Base-by-base conservation (phyloP, 1,140 invertebrate species). In the Pachypeltis micranthus region DNA sequence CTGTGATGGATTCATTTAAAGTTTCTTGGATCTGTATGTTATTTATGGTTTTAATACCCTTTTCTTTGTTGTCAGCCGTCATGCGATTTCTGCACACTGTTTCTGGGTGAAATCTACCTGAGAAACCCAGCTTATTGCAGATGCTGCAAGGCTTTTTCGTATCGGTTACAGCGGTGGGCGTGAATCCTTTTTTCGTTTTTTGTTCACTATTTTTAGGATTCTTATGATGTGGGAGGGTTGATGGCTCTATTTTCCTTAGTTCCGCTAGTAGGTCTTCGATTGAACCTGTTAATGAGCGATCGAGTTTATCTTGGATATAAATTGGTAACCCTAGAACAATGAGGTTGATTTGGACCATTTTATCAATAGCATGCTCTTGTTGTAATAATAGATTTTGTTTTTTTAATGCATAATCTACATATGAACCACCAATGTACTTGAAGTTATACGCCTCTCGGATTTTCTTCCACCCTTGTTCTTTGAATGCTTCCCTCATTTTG, bases 391-490 rank as follows among this genome's bases (percentile, higher is more conserved):
- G 47, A 70, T 67, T 70, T 67, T 68, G 68, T 64, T 71, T 72
- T 66, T 66, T 72, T 27, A 67, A 61, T 4, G 69, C 71, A 71
- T 74, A 72, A 67, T 70, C 70, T 63, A 73, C 44, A 54, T 72
- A 68, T 4, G 68, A 68, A 16, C 70, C 69, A 47, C 44, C 10
- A 67, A 66, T 44, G 62, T 71, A 72, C 29, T 64, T 73, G 65
- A 66, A 73, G 54, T 44, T 57, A 61, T 69, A 66, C 23, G 70
- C 71, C 67, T 72, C 73, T 62, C 59, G 72, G 0, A 70, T 57
- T 64, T 65, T 63, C 1, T 62, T 68, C 69, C 71, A 74, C 55
- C 69, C 70, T 66, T 72, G 70, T 61, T 54, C 47, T 54, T 59
- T 67, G 29, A n/a, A 54, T 54, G 47, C 23, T 24, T 14, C 23